Evolutionary conservation across 2,113 vertebrate genomes (phyloP).

Genomic region (Hippopotamus amphibius): DNA sequence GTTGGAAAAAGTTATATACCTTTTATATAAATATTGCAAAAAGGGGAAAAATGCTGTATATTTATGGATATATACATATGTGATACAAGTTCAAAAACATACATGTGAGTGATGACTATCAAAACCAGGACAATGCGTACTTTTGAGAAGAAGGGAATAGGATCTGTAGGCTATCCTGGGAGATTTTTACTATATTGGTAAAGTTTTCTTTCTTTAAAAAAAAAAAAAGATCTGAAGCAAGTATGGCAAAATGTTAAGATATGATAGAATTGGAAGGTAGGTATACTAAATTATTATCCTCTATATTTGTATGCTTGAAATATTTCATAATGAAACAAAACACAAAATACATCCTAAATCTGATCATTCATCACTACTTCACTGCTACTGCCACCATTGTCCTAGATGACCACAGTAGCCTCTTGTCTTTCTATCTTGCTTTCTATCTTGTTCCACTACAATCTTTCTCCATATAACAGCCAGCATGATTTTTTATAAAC

Average conservation of each 20-base stretch:
- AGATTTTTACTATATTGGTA: background rate
- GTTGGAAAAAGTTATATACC: background rate
- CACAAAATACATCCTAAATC: background rate
- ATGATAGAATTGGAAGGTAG: background rate
- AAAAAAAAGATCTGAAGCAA: background rate
- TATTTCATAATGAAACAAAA: conserved; percentile 25
- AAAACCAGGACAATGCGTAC: background rate
- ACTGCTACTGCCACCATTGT: background rate
- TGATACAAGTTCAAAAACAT: background rate
- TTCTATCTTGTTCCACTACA: background rate
- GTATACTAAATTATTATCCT: background rate
- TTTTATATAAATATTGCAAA: conserved; percentile 10
- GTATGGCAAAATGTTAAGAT: background rate
- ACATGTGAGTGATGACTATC: background rate
- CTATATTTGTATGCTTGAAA: background rate
- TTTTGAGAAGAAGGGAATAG: background rate
- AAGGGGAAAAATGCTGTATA: background rate
- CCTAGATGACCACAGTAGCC: background rate
- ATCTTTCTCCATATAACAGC: background rate
- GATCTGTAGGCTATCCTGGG: background rate
- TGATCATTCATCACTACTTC: background rate
- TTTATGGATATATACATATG: background rate
- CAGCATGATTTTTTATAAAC: background rate
- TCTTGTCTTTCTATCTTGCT: background rate
- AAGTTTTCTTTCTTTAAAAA: background rate